These are phyloP conservation scores for Sebastes minor DNA, from an alignment of 2,797 vertebrate genomes.

Conservation along the genomic window DNA sequence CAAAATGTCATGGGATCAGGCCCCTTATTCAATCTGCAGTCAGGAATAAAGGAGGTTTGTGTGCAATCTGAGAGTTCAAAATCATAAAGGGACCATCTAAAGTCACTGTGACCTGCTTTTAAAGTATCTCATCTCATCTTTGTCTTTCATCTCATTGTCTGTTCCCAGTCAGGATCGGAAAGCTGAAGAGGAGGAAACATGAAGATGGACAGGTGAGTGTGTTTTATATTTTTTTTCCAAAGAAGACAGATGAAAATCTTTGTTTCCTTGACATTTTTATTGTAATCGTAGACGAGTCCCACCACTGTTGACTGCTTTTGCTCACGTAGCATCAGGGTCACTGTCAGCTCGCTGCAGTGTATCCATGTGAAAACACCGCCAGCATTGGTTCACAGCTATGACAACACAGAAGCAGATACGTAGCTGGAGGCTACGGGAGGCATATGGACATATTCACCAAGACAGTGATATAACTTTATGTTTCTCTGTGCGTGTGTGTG, in stretches of 20 bases:
- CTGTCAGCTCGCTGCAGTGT: conserved; percentile 55
- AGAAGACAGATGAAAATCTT: neutral
- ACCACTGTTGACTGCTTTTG: conserved; percentile 33
- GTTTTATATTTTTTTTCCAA: neutral
- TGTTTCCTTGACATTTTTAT: conserved; percentile 38
- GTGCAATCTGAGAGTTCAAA: neutral
- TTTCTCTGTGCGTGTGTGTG: conserved; percentile 67
- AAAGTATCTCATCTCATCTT: neutral
- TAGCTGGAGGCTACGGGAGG: conserved; percentile 44
- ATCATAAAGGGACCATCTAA: neutral
- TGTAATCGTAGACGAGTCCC: conserved; percentile 20
- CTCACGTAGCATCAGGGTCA: conserved; percentile 60
- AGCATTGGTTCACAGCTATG: conserved; percentile 45
- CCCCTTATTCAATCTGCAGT: neutral
- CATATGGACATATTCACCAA: conserved; percentile 34
- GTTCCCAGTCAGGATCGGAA: conserved; percentile 93
- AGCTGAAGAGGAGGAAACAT: conserved; percentile 96
- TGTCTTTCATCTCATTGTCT: conserved; percentile 20
- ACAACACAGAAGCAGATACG: conserved; percentile 56
- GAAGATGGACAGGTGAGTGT: conserved; percentile 91
- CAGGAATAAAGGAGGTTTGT: neutral
- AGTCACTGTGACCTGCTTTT: neutral
- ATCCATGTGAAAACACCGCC: conserved; percentile 59
- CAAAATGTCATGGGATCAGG: neutral
- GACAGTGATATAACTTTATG: conserved; percentile 15